Evolutionary conservation across 2,888 invertebrate genomes (phyloP).

Genomic region (Cataglyphis albicans): DNA sequence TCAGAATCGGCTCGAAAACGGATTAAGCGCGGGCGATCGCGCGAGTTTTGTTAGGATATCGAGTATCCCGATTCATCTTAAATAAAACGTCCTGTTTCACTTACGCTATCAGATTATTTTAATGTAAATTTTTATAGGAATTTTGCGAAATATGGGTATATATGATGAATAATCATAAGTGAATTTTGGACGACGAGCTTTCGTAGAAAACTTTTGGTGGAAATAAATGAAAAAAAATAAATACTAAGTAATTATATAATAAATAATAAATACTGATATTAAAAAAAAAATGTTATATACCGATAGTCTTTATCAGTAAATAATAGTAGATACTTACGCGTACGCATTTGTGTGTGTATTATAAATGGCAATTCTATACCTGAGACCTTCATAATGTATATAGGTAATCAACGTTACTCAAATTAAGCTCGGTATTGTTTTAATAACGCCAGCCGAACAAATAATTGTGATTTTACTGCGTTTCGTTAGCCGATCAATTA

Average conservation of each 20-base stretch:
- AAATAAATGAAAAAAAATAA: not conserved
- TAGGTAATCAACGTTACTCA: conserved; percentile 37
- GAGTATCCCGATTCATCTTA: not conserved
- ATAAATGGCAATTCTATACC: not conserved
- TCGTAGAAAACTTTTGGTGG: not conserved
- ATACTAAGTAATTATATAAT: not conserved
- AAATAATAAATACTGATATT: not conserved
- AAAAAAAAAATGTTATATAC: not conserved
- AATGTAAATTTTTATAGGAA: not conserved
- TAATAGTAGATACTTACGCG: no score
- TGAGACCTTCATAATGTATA: conserved; percentile 5
- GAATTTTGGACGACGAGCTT: not conserved
- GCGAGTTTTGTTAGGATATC: conserved; percentile 21
- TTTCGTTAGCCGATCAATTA: conserved; percentile 48
- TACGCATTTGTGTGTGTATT: not conserved
- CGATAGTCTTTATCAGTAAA: not conserved
- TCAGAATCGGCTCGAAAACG: conserved; percentile 42
- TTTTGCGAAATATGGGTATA: not conserved
- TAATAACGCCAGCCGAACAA: conserved; percentile 25
- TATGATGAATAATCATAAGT: not conserved
- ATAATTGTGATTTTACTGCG: conserved; percentile 47
- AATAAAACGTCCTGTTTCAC: not conserved
- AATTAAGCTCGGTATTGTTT: conserved; percentile 45
- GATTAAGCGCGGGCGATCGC: conserved; percentile 54
- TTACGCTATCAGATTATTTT: not conserved